Percentiles rank a stretch among this genome's conserved stretches.
Conservation (phyloP, 2,888 invertebrate genomes). For the Caenorhabditis sp. region DNA sequence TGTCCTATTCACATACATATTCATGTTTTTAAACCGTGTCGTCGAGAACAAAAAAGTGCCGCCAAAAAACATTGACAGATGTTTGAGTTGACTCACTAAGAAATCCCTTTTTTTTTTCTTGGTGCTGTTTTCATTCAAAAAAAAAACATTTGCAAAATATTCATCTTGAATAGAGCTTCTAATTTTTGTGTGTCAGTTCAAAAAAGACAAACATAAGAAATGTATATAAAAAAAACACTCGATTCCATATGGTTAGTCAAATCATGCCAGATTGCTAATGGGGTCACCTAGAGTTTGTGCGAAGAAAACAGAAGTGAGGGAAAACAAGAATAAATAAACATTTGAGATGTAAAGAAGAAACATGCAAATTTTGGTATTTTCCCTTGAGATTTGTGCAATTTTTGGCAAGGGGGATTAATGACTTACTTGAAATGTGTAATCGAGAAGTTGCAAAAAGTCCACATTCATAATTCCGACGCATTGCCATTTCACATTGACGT, state of each 20-base stretch:
- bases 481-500: neutral
- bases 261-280: neutral
- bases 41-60: constrained; percentile 5
- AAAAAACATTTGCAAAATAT: neutral
- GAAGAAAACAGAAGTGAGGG: neutral
- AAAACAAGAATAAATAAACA: neutral
- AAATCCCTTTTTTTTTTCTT: neutral
- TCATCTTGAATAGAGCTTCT: neutral
- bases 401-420: neutral
- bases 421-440: neutral
- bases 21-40: constrained; percentile 7
- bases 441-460: neutral
- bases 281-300: neutral
- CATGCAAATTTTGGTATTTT: neutral
- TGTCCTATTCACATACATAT: constrained; percentile 2
- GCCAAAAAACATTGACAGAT: constrained; percentile 20
- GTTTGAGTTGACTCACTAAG: constrained; percentile 12
- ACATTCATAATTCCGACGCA: neutral
- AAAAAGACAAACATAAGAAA: no score
- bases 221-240: no score
- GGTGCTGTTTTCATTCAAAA: neutral
- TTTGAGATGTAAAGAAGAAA: neutral
- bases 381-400: neutral
- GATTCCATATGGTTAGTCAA: neutral
- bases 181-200: neutral